phyloP scores from a whole-genome alignment of 2,888 invertebrate species.

The Hypomecis punctinalis region DNA sequence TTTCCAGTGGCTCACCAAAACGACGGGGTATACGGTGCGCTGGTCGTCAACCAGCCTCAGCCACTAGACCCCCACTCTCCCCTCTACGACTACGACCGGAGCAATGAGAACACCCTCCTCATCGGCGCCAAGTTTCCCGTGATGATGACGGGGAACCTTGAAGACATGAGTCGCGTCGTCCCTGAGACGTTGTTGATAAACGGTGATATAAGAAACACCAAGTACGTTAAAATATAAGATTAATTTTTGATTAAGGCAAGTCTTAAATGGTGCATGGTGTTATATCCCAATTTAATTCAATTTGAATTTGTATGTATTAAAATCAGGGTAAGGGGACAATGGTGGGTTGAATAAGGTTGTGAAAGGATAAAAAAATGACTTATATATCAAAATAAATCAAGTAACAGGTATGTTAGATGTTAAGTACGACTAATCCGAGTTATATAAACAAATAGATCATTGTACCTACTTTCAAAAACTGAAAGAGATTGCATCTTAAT shows the following conservation, averaged over 20 bases:
- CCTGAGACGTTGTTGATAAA: conserved; percentile 72
- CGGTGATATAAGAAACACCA: conserved; percentile 62
- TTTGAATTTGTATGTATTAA: too few relatives aligned
- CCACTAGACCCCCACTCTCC: conserved; percentile 70
- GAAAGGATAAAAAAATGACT: too few relatives aligned
- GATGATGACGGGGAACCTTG: conserved; percentile 82
- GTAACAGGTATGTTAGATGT: too few relatives aligned
- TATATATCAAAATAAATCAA: too few relatives aligned
- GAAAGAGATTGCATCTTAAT: too few relatives aligned
- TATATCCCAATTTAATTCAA: too few relatives aligned
- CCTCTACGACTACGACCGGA: conserved; percentile 76
- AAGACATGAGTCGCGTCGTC: conserved; percentile 62
- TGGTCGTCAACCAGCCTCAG: conserved; percentile 83
- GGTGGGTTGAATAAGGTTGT: too few relatives aligned
- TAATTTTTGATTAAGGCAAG: not conserved
- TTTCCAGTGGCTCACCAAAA: conserved; percentile 84
- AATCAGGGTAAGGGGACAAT: too few relatives aligned
- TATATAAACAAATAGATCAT: too few relatives aligned
- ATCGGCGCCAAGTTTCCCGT: conserved; percentile 82
- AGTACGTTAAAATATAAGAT: conserved; percentile 57
- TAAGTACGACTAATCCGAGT: too few relatives aligned
- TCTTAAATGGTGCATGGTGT: too few relatives aligned
- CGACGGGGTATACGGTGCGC: conserved; percentile 85
- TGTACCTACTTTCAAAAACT: too few relatives aligned
- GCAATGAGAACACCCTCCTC: conserved; percentile 75